A percentile compares a stretch with the other conserved stretches of the same genome.
Evolutionary conservation across 2,797 vertebrate genomes (phyloP).

Genomic region (Sparidentex hasta): DNA sequence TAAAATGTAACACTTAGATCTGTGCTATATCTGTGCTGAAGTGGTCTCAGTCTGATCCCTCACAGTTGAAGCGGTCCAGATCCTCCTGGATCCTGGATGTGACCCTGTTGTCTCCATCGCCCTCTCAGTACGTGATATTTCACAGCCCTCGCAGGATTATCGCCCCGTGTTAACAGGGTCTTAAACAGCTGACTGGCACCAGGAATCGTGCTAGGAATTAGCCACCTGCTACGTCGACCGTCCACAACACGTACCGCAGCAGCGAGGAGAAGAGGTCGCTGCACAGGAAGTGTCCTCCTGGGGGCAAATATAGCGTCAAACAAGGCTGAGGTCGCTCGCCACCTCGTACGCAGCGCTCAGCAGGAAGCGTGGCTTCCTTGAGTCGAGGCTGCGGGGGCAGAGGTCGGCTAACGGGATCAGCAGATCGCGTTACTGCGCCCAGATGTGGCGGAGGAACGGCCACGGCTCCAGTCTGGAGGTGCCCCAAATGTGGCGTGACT

Average conservation of each 20-base stretch:
- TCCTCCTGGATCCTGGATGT: conserved; percentile 20
- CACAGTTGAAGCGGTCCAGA: conserved; percentile 15
- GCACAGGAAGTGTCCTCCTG: conserved; percentile 45
- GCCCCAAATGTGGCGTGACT: conserved; percentile 69
- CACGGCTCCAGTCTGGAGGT: conserved; percentile 64
- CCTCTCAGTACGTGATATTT: conserved; percentile 61
- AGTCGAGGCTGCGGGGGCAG: conserved; percentile 65
- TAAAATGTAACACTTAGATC: neutral
- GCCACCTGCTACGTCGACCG: conserved; percentile 73
- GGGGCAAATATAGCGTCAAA: conserved; percentile 68
- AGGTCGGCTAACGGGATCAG: conserved; percentile 64
- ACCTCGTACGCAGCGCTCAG: conserved; percentile 46
- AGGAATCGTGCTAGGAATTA: conserved; percentile 66
- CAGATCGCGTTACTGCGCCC: conserved; percentile 72
- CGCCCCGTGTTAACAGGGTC: conserved; percentile 69
- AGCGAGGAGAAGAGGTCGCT: neutral
- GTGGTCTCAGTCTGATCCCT: conserved; percentile 17
- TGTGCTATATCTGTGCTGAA: neutral
- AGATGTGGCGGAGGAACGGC: conserved; percentile 73
- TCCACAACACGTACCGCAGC: conserved; percentile 12
- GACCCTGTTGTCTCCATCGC: conserved; percentile 38
- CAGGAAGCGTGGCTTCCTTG: conserved; percentile 80
- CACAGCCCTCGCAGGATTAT: conserved; percentile 73
- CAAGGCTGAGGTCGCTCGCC: conserved; percentile 60
- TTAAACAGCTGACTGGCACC: conserved; percentile 77